Base-by-base conservation (phyloP, 2,113 vertebrate genomes). In the Misgurnus mizolepis region DNA sequence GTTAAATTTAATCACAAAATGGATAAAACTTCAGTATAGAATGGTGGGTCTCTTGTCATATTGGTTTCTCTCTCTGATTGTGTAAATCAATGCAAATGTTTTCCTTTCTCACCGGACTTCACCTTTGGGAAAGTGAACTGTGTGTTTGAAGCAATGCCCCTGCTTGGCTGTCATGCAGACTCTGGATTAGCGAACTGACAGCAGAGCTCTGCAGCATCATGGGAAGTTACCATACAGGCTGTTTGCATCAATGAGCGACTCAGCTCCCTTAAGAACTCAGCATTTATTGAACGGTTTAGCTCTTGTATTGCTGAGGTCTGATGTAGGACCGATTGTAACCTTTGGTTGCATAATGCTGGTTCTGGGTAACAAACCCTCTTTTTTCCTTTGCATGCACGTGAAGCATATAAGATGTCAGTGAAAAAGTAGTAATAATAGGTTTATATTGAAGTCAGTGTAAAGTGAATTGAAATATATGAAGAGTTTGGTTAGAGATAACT, bases 81-180 rank as follows among this genome's bases (percentile, higher is more conserved):
- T 40, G 10, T 47, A 27, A 27, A 11, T 14, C 56, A 45, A 72
- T 39, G 67, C 22, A 10, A 67, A 75, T 18, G 71, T 73, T 79
- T 71, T 47, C 47, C 22, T 80, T 47, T 80, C 58, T 62, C 78
- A 27, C 8, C 67, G 62, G 10, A 47, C 40, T 14, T 62, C n/a
- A 40, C 45, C 56, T 55, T 66, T 50, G 60, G 74, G 74, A 66
- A 66, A 40, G 47, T n/a, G 60, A 50, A 14, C 45, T 50, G 50
- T 72, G 71, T 73, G 40, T 62, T 43, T 67, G 71, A 71, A 6
- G 43, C 56, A 65, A 53, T 56, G 69, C 43, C 47, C 27, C 27
- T 9, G 11, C 27, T 77, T 53, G 45, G 80, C 80, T 76, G 80
- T 67, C 73, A 68, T 43, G 67, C 72, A 82, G 61, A 67, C 71